Base-by-base conservation (phyloP, 2,888 invertebrate species). In the Stratiomys singularior region DNA sequence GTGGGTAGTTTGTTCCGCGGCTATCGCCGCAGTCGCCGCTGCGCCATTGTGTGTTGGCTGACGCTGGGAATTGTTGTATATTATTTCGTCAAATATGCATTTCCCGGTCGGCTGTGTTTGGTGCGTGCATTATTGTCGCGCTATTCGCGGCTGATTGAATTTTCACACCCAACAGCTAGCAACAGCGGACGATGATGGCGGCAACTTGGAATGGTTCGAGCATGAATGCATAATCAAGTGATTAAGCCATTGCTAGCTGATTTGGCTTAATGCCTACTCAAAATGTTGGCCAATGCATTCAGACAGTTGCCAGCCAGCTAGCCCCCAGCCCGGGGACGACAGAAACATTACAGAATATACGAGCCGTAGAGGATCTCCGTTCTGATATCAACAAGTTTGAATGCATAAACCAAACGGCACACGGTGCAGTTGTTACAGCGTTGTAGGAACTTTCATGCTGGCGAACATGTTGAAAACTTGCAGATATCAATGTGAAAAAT, bases 71-170 rank as follows among this genome's bases (percentile, higher is more conserved):
- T 13, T 60, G 25, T 9, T 60, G 60, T 60, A 21, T 25, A 47
- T 18, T 46, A 69, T 23, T 69, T 25, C 25, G 25, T 69, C 69
- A 69, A 47, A 47, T 47, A 47, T 69, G 69, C 69, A 69, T 25
- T 69, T 69, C 69, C 69, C 23, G 44, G 69, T 30, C 66, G 66
- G 27, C 63, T n/a, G 27, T 37, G 27, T 37, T 5, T 30, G 52
- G 52, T 52, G 52, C 21, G 18, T 28, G 15, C 27, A 13, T 11
- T 27, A 28, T 27, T 25, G 11, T 18, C 66, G 30, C 4, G 58
- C 5, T n/a, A 13, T 52, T 15, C 4, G 37, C 28, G 28, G 66
- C n/a, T 69, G 69, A 46, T 46, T 69, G 25, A 69, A 30, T 69
- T 66, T 30, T 13, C 69, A 27, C 63, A 63, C 27, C 28, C 13